Evolutionary conservation across 1,140 invertebrate species (phyloP), one percentile per base, ranked within the genome.

Genomic region (Aphelenchoides besseyi): DNA sequence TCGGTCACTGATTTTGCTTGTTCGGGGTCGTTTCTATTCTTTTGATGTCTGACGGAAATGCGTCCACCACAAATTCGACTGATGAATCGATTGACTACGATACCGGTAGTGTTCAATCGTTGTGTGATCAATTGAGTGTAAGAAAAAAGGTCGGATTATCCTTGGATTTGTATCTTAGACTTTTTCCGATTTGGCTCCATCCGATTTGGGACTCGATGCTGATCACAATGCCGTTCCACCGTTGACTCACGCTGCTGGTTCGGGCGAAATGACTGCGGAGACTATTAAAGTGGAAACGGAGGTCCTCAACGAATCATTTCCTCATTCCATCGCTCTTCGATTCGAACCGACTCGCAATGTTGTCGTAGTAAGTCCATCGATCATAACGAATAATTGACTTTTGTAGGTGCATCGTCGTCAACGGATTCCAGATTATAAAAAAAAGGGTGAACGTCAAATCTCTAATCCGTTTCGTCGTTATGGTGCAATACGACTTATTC

Each of bases 401-500:
- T 48, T 48, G 41, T 23, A 48, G 41, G 41, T 23, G 12, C 12
- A 12, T 23, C 41, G 41, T 23, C 41, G 41, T 48, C 41, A 12
- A 23, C 41, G 41, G 12, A 23, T 23, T 23, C 23, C 41, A 12
- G 41, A 48, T 23, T 23, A 16, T 12, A 48, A 48, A 23, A 48
- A 48, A 48, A 23, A 16, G 12, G 41, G 41, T 12, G 12, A 61
- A n/a, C n/a, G 59, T 2, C 59, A 61, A 36, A 26, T 61, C 16
- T 16, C 59, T 1, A 61, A 61, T 36, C 59, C 59, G 16, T 61
- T 30, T 2, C 59, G 59, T 18, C n/a, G 59, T 18, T 61, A 29
- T 36, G 59, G 59, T n/a, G n/a, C 59, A 26, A n/a, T 61, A 26
- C n/a, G 2, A 26, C n/a, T 29, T n/a, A n/a, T 61, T n/a, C 33